phyloP scores from a whole-genome alignment of 2,888 invertebrate species.

The Barypeithes pellucidus region DNA sequence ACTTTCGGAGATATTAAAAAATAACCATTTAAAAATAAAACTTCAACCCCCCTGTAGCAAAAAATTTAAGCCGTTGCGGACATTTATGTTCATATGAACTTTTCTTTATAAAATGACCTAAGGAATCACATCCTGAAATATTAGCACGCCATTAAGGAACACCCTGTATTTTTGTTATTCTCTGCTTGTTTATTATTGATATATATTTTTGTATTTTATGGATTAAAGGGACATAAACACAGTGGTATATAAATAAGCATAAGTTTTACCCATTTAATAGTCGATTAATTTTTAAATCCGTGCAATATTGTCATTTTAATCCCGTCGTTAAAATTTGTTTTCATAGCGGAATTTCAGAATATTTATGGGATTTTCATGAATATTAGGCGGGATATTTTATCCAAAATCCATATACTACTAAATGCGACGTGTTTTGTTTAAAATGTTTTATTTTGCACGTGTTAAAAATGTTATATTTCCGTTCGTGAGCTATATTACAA shows the following conservation, averaged over 20 bases:
- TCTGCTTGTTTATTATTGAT: slow-evolving; percentile 10
- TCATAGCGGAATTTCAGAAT: slow-evolving; percentile 10
- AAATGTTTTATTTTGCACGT: background rate
- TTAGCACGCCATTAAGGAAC: too few species aligned
- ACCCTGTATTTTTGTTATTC: background rate
- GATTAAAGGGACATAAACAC: slow-evolving; percentile 33
- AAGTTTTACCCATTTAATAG: slow-evolving; percentile 42
- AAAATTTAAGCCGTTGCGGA: too few species aligned
- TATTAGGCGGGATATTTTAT: background rate
- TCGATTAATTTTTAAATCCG: slow-evolving; percentile 44
- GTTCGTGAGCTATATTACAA: background rate
- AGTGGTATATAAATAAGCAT: slow-evolving; percentile 14
- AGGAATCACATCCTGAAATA: too few species aligned
- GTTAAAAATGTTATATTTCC: background rate
- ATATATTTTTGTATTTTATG: slow-evolving; percentile 4
- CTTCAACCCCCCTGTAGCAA: too few species aligned
- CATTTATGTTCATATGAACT: too few species aligned
- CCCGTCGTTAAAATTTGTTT: slow-evolving; percentile 36
- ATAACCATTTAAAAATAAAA: too few species aligned
- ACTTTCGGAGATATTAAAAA: too few species aligned
- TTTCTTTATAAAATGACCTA: too few species aligned
- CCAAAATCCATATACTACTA: background rate
- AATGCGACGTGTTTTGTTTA: background rate
- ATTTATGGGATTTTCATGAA: slow-evolving; percentile 19
- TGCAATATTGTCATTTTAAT: slow-evolving; percentile 41